Evolutionary conservation across 2,113 vertebrate genomes (phyloP).

Genomic region (Mungos mungo): DNA sequence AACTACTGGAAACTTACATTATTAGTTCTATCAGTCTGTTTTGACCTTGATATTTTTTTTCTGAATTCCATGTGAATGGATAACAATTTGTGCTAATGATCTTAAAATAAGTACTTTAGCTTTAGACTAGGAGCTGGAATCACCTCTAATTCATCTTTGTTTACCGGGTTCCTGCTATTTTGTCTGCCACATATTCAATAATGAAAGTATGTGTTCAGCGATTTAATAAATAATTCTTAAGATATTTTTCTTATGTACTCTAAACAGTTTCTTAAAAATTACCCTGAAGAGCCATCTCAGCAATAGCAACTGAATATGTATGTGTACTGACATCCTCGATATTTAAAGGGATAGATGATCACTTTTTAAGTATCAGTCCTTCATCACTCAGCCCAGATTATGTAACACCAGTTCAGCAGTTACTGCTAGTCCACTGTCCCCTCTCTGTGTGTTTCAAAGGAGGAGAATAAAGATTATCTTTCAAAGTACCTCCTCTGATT

Average conservation of each 20-base stretch:
- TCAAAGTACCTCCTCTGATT: conserved; percentile 89
- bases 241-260: neutral
- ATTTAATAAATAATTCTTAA: conserved; percentile 32
- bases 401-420: conserved; percentile 81
- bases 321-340: conserved; percentile 55
- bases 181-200: neutral
- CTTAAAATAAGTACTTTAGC: neutral
- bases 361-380: conserved; percentile 51
- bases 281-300: neutral
- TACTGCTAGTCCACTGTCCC: conserved; percentile 80
- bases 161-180: neutral
- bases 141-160: neutral
- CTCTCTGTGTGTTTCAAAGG: conserved; percentile 81
- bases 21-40: neutral
- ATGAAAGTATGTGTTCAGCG: neutral
- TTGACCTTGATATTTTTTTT: neutral
- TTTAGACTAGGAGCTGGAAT: neutral
- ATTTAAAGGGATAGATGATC: conserved; percentile 62
- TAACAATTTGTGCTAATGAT: neutral
- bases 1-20: neutral
- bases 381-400: conserved; percentile 80
- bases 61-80: neutral
- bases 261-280: neutral
- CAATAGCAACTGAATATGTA: conserved; percentile 44
- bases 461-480: conserved; percentile 88